Base-by-base conservation (phyloP, 2,113 vertebrate genomes). In the Myotis yumanensis region DNA sequence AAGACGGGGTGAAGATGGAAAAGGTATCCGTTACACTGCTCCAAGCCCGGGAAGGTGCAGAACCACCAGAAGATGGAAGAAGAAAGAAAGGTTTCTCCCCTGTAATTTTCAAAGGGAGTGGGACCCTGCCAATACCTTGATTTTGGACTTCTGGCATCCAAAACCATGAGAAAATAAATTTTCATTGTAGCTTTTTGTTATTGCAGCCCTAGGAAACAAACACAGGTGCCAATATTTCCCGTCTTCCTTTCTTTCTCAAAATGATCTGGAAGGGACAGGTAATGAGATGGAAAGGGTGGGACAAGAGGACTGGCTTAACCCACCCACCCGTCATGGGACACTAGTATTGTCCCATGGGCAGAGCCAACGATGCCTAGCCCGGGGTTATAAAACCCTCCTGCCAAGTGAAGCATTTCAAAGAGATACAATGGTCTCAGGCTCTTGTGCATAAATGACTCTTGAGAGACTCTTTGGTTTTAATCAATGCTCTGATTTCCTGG, bases 11-110 rank as follows among this genome's bases (percentile, higher is more conserved):
- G 28, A 66, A 28, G 35, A 68, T 8, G 8, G 8, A 37, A 54
- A 3, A 17, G 30, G 4, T 20, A 11, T 4, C 2, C 5, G 7
- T 3, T 10, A 22, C 0, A 2, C 25, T 23, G 40, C 48, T 48
- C 3, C 17, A 18, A 75, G 73, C 35, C 37, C 9, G 20, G 35
- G 66, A n/a, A 28, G 9, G 16, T 8, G 35, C 25, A 7, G 43
- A 25, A 25, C 7, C 35, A 9, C 14, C 11, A 18, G 35, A 16
- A 51, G 46, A 22, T 43, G 52, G 35, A 51, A 48, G 48, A 51
- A 22, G n/a, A 35, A 35, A 20, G 28, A 35, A 16, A 35, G 14
- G 4, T 7, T n/a, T n/a, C n/a, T 28, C 23, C 37, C 37, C 28
- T 5, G 5, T 15, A 12, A 4, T 11, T n/a, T 32, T 43, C 35